Percentiles rank a stretch among this genome's conserved stretches.
These are phyloP conservation scores for Telenomus remus DNA, from an alignment of 1,140 invertebrate genomes.

Conservation along the genomic window DNA sequence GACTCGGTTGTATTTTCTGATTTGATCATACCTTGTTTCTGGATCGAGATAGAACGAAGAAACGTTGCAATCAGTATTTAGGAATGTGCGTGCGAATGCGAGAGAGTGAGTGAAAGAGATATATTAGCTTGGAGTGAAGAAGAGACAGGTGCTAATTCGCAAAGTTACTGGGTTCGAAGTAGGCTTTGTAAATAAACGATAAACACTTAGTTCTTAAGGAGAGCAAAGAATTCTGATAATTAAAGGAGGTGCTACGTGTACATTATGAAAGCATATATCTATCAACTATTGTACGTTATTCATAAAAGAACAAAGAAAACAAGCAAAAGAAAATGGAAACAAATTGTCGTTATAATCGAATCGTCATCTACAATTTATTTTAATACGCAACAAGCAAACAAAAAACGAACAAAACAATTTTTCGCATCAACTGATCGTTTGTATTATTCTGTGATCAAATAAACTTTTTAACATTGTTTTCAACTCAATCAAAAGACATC, in stretches of 20 bases:
- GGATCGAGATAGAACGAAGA: conserved; percentile 28
- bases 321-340: conserved; percentile 3
- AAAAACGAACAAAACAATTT: too few species aligned
- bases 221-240: conserved; percentile 44
- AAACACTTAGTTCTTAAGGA: conserved; percentile 49
- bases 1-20: conserved; percentile 39
- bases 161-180: conserved; percentile 50
- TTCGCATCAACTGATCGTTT: conserved; percentile 52
- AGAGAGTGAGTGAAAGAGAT: conserved; percentile 18
- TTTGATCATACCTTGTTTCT: conserved; percentile 57
- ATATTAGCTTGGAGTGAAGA: conserved; percentile 34
- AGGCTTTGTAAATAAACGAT: conserved; percentile 53
- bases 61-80: conserved; percentile 53
- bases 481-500: conserved; percentile 45
- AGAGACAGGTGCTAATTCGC: conserved; percentile 56
- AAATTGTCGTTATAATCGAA: conserved; percentile 51
- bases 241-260: conserved; percentile 57
- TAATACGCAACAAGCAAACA: conserved; percentile 31
- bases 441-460: conserved; percentile 60
- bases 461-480: conserved; percentile 58
- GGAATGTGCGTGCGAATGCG: conserved; percentile 8
- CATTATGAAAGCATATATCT: conserved; percentile 25
- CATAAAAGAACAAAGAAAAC: conserved; percentile 34
- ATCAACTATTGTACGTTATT: conserved; percentile 33
- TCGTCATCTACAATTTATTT: conserved; percentile 49